Evolutionary conservation across 2,797 vertebrate species (phyloP).

Genomic region (Leptodactylus fallax): DNA sequence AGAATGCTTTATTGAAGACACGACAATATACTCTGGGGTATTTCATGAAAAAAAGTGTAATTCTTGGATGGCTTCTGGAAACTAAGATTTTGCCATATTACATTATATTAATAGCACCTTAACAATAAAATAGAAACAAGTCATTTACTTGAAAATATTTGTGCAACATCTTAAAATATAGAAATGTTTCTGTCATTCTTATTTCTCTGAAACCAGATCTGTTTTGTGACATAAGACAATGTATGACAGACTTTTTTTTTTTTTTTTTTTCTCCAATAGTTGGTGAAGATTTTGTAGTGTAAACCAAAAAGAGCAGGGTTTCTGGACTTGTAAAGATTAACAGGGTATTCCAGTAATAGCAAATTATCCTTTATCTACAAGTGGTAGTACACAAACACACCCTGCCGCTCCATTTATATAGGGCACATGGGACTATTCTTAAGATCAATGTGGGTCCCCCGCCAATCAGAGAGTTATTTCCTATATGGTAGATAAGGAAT

Average conservation of each 20-base stretch:
- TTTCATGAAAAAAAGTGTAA: slow-evolving; percentile 20
- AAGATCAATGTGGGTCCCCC: no score
- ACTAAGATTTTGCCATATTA: background rate
- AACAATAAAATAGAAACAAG: background rate
- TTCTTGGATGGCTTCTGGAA: slow-evolving; percentile 11
- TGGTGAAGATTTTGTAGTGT: background rate
- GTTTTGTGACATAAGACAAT: background rate
- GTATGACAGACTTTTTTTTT: background rate
- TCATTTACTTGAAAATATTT: background rate
- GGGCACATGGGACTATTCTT: no score
- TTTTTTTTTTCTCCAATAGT: background rate
- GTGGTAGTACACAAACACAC: no score
- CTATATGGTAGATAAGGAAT: no score
- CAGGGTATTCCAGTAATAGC: no score
- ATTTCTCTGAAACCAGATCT: background rate
- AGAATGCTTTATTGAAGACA: background rate
- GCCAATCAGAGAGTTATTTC: no score
- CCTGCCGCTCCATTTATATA: no score
- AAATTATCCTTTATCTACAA: no score
- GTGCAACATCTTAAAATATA: slow-evolving; percentile 28
- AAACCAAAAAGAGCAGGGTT: no score
- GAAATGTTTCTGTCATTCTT: background rate
- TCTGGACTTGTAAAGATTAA: no score
- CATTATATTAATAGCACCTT: background rate
- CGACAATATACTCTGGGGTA: background rate